Conservation (phyloP, 1,140 invertebrate species). For the Thaumatotibia leucotreta region DNA sequence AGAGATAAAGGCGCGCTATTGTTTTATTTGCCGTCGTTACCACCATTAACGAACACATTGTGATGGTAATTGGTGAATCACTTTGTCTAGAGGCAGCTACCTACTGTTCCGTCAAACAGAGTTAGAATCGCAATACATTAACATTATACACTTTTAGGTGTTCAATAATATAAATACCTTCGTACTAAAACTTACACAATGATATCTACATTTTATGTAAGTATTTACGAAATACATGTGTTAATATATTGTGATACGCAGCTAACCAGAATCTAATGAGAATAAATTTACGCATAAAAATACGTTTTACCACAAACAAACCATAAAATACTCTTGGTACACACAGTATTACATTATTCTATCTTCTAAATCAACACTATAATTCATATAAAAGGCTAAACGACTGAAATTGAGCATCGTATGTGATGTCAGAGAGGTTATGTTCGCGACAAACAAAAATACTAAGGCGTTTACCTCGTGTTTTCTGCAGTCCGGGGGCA, state of each 20-base stretch:
- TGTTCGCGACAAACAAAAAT: constrained; percentile 75
- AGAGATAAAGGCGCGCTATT: constrained; percentile 3
- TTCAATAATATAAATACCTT: no score
- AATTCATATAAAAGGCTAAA: constrained; percentile 30
- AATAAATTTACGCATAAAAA: neutral
- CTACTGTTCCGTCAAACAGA: neutral
- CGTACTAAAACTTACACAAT: no score
- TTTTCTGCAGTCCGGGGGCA: constrained; percentile 48
- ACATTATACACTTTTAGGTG: no score
- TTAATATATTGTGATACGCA: neutral
- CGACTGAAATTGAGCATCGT: constrained; percentile 47
- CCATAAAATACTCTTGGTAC: neutral
- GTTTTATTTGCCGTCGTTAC: neutral
- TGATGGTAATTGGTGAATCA: constrained; percentile 12
- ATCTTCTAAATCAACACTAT: constrained; percentile 19
- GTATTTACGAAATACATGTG: neutral
- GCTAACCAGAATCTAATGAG: neutral
- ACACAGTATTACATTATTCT: constrained; percentile 8
- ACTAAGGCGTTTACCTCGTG: constrained; percentile 74
- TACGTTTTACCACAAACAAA: neutral
- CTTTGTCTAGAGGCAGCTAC: constrained; percentile 1
- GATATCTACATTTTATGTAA: no score
- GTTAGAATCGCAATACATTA: no score
- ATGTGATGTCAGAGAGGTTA: constrained; percentile 62
- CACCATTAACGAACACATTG: constrained; percentile 3